A percentile compares a stretch with the other conserved stretches of the same genome.
These are phyloP conservation scores for Pseudochromis fuscus DNA, from an alignment of 2,797 vertebrate genomes.

Conservation along the genomic window DNA sequence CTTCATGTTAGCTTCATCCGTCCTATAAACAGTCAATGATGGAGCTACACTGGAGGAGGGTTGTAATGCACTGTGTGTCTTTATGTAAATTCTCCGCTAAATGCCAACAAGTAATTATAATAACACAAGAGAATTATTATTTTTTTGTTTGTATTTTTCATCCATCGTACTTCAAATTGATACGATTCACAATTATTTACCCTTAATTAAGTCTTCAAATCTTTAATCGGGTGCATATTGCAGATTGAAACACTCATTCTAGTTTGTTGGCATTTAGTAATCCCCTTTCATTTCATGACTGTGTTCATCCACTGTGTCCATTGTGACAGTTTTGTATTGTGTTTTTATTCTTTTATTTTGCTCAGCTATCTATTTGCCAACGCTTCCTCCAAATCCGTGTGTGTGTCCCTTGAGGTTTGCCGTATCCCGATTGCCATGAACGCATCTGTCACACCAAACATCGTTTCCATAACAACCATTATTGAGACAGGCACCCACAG, in stretches of 20 bases:
- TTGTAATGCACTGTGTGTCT: no score
- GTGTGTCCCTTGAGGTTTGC: conserved; percentile 68
- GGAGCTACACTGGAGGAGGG: no score
- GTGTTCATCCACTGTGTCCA: conserved; percentile 45
- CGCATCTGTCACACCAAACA: conserved; percentile 76
- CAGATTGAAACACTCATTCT: conserved; percentile 52
- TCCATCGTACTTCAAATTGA: conserved; percentile 21
- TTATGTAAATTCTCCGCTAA: conserved; percentile 9
- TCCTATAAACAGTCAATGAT: no score
- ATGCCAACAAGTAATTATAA: conserved; percentile 23
- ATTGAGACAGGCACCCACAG: conserved; percentile 61
- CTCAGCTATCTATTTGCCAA: conserved; percentile 53
- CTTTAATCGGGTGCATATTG: conserved; percentile 46
- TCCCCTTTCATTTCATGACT: conserved; percentile 50
- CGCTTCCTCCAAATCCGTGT: conserved; percentile 50
- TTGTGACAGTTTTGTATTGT: conserved; percentile 42
- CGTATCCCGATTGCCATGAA: conserved; percentile 65
- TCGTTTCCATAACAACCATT: conserved; percentile 81
- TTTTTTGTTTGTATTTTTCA: conserved; percentile 22
- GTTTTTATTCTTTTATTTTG: conserved; percentile 42
- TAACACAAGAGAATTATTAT: neutral
- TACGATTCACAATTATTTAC: conserved; percentile 42
- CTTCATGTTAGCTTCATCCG: no score
- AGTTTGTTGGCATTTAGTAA: conserved; percentile 65
- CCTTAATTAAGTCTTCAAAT: conserved; percentile 53